Base-by-base conservation (phyloP, 2,113 vertebrate genomes). In the Plestiodon gilberti region DNA sequence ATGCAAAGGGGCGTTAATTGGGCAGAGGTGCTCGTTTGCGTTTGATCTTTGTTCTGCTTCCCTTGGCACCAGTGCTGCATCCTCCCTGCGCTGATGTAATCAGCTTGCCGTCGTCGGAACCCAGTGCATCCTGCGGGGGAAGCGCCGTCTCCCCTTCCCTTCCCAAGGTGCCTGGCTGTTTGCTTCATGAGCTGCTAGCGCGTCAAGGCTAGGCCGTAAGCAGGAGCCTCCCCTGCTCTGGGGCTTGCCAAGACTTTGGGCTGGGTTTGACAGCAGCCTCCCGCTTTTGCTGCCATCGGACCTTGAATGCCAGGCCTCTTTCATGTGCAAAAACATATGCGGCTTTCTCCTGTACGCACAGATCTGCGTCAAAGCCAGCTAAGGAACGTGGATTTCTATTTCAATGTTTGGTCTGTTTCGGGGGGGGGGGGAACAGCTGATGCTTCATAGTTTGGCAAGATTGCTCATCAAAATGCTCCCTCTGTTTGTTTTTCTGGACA, bases 31-130 rank as follows among this genome's bases (percentile, higher is more conserved):
- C 73, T 89, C 14, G 0, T 55, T 23, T 59, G 86, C 77, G 0
- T 92, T 93, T 90, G 88, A 86, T 94, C 84, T 90, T 84, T 89
- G 43, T 75, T 88, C 83, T 61, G 84, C 92, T 93, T 90, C 89
- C 93, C 93, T 92, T 88, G 93, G 93, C 94, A 62, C 57, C 0
- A 81, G 15, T 57, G 83, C 88, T 0, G 83, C 90, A 74, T 93
- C 94, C 92, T 93, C 91, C 85, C 84, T 80, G 30, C 6, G 59
- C 78, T 86, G 85, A 86, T 86, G 85, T 64, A 86, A 86, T 86
- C 85, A 17, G 43, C 76, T 35, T 33, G 67, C 76, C 48, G 62
- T 73, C 69, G 78, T 73, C 69, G 78, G 85, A 86, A 81, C 85
- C 52, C 59, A 25, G 20, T 11, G n/a, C 57, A 86, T 86, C 78